These are phyloP conservation scores for Ictidomys tridecemlineatus DNA, from an alignment of 2,113 vertebrate species.

Conservation along the genomic window DNA sequence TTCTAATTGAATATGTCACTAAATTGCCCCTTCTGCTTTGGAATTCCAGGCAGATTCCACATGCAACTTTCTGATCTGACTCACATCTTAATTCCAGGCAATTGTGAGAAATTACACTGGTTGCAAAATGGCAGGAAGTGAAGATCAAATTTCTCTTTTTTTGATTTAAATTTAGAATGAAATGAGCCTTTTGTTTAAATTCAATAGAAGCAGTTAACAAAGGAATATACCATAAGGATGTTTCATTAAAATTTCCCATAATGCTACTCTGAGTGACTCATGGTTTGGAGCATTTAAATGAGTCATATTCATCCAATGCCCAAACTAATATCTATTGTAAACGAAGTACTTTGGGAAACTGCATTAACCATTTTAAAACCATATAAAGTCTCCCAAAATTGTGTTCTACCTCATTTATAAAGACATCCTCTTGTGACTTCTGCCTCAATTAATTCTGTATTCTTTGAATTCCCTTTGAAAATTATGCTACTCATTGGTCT, in stretches of 20 bases:
- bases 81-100: slow-evolving; percentile 69
- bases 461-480: neutral
- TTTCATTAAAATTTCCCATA: slow-evolving; percentile 71
- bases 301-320: slow-evolving; percentile 9
- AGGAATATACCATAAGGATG: slow-evolving; percentile 57
- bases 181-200: slow-evolving; percentile 75
- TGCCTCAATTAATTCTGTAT: neutral
- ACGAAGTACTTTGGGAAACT: slow-evolving; percentile 42
- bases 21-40: neutral
- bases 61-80: slow-evolving; percentile 36
- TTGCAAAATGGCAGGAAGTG: slow-evolving; percentile 72
- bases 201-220: slow-evolving; percentile 75
- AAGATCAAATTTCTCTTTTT: slow-evolving; percentile 68
- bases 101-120: slow-evolving; percentile 63
- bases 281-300: slow-evolving; percentile 48
- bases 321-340: slow-evolving; percentile 45
- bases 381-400: neutral
- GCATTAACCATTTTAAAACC: slow-evolving; percentile 3
- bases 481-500: neutral
- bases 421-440: neutral
- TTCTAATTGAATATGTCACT: neutral
- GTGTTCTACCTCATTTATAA: neutral
- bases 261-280: slow-evolving; percentile 55
- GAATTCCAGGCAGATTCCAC: neutral
- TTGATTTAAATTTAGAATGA: slow-evolving; percentile 71